These are phyloP conservation scores for Turritopsis rubra DNA, from an alignment of 30 jellyfish, hydroid and myxozoan species.

Conservation along the genomic window DNA sequence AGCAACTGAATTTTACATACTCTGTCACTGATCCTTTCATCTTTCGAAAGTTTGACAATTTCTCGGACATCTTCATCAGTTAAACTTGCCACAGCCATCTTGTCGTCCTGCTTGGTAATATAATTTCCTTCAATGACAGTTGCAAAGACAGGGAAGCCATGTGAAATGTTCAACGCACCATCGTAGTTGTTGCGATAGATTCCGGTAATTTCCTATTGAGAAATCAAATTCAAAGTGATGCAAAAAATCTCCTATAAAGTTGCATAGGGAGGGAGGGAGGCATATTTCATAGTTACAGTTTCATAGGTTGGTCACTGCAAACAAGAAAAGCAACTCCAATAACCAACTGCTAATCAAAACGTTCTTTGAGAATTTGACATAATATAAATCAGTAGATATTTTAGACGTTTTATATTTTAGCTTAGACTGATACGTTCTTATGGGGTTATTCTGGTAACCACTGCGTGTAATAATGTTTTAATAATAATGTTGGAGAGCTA, in stretches of 20 bases:
- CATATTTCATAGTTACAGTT: too few species aligned
- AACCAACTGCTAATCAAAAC: too few species aligned
- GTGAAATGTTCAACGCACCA: conserved; percentile 72
- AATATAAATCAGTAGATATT: too few species aligned
- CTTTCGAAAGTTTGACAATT: conserved; percentile 70
- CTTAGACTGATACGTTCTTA: too few species aligned
- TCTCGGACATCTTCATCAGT: conserved; percentile 95
- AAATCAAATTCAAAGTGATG: neutral
- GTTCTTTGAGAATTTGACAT: too few species aligned
- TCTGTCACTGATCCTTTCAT: conserved; percentile 80
- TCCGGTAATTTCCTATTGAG: conserved; percentile 86
- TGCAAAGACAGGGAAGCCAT: conserved; percentile 96
- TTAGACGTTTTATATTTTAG: too few species aligned
- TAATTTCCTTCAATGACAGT: conserved; percentile 94
- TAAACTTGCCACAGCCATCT: conserved; percentile 64
- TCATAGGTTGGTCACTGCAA: neutral
- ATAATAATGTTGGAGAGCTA: too few species aligned
- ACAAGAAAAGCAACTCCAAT: too few species aligned
- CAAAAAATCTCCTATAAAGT: too few species aligned
- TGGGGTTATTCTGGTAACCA: too few species aligned
- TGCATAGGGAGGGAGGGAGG: too few species aligned
- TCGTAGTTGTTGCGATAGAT: conserved; percentile 85
- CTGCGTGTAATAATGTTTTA: too few species aligned
- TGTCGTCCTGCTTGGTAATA: conserved; percentile 80
- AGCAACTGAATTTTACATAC: conserved; percentile 12